Conservation (phyloP, 2,113 vertebrate genomes). For the Butorides virescens region DNA sequence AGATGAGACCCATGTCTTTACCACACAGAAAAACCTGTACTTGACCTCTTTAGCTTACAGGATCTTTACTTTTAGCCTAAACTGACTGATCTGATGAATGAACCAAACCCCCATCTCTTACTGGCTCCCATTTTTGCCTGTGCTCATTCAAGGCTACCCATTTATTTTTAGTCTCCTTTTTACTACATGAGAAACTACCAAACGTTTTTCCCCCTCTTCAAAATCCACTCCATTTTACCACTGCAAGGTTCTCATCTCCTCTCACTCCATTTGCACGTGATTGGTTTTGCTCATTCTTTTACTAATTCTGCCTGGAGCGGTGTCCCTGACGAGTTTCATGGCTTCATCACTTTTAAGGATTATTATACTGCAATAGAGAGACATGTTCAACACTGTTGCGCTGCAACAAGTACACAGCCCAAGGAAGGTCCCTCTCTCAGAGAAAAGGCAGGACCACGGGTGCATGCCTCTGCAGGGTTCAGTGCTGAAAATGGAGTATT, state of each 20-base stretch:
- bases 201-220: background rate
- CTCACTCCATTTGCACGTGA: fast-evolving
- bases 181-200: background rate
- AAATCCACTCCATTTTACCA: background rate
- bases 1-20: background rate
- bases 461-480: background rate
- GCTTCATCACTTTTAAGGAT: background rate
- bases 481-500: background rate
- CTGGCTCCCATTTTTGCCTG: background rate
- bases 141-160: background rate
- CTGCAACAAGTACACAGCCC: fast-evolving
- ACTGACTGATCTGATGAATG: background rate
- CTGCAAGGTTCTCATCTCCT: background rate
- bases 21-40: background rate
- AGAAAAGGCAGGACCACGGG: background rate
- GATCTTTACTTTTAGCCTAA: background rate
- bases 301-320: background rate
- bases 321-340: fast-evolving
- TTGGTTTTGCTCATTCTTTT: background rate
- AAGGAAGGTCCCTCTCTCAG: too few species aligned
- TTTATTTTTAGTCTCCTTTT: background rate
- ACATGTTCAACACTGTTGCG: fast-evolving
- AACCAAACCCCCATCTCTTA: background rate
- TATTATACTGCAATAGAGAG: background rate
- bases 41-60: background rate